These are phyloP conservation scores for Enhydra lutris DNA, from an alignment of 2,113 vertebrate species.

Conservation along the genomic window DNA sequence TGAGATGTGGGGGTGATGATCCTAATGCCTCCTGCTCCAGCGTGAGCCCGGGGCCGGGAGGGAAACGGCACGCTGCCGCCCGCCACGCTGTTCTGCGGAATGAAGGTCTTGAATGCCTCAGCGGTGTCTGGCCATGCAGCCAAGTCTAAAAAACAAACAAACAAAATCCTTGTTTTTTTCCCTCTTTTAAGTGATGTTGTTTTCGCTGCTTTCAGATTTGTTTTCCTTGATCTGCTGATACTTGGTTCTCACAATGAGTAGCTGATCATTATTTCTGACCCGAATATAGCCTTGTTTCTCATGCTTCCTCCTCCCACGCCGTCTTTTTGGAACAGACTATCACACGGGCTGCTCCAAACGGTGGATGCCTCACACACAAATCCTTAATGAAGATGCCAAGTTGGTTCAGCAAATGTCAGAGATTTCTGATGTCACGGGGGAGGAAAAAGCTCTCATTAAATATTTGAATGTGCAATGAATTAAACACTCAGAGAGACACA, in stretches of 20 bases:
- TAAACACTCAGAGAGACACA: background rate
- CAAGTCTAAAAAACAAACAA: background rate
- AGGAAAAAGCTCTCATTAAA: background rate
- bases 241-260: background rate
- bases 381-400: conserved; percentile 20
- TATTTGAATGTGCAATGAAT: background rate
- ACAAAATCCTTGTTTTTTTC: background rate
- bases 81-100: fast-evolving
- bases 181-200: background rate
- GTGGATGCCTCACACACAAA: background rate
- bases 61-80: fast-evolving
- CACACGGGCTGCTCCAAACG: background rate
- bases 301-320: background rate
- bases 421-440: background rate
- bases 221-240: background rate
- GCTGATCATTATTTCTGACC: conserved; percentile 27
- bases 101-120: fast-evolving
- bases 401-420: conserved; percentile 51
- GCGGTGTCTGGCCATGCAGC: background rate
- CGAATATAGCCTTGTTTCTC: background rate
- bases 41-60: fast-evolving
- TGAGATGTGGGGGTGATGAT: fast-evolving
- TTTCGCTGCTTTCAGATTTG: background rate
- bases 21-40: fast-evolving
- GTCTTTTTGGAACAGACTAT: background rate